These are phyloP conservation scores for Egretta garzetta DNA, from an alignment of 2,113 vertebrate genomes.

Conservation along the genomic window DNA sequence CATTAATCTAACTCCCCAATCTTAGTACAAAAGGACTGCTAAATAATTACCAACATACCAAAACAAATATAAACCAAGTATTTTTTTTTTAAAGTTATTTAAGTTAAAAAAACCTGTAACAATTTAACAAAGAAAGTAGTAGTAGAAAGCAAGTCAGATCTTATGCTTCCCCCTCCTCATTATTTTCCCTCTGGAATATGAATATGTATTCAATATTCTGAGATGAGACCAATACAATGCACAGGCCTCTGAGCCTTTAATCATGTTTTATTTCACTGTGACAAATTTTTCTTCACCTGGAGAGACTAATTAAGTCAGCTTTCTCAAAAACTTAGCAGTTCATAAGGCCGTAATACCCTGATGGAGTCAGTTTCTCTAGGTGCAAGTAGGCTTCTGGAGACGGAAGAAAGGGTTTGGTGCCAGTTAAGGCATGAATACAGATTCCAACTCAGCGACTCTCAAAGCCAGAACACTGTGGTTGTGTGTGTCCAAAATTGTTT, in stretches of 20 bases:
- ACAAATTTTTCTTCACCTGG: not conserved
- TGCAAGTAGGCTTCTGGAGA: not conserved
- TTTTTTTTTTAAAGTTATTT: not conserved
- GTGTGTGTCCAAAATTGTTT: not conserved
- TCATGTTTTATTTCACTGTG: not conserved
- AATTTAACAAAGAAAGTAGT: not conserved
- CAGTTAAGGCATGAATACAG: not conserved
- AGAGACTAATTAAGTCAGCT: not conserved
- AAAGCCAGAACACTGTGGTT: not conserved
- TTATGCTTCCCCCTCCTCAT: rapidly evolving
- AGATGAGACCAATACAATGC: not conserved
- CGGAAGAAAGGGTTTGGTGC: not conserved
- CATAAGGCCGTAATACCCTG: not conserved
- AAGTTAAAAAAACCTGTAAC: not conserved
- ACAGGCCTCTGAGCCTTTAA: not conserved
- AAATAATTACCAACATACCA: not conserved
- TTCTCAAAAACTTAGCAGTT: not conserved
- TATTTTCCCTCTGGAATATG: not conserved
- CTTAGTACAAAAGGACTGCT: not conserved
- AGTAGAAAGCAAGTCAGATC: not conserved
- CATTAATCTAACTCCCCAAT: not conserved
- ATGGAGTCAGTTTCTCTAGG: not conserved
- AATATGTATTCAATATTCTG: not conserved
- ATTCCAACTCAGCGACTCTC: not conserved
- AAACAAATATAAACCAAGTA: not conserved